Base-by-base conservation (phyloP, 2,113 vertebrate species). In the Oriolus oriolus region DNA sequence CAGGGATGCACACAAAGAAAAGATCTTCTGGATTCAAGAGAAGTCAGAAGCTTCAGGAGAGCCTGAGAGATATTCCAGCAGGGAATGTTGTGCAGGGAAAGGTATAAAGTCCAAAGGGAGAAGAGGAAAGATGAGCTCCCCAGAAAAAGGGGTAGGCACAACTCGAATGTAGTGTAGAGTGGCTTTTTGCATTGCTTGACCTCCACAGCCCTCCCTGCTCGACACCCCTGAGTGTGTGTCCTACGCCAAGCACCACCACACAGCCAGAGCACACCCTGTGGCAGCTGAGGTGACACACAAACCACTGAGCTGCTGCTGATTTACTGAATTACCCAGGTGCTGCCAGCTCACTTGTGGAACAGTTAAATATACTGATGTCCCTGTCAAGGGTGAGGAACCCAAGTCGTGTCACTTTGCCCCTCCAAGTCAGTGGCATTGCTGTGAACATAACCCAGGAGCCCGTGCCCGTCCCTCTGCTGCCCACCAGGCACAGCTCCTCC, bases 401-500 rank as follows among this genome's bases (percentile, higher is more conserved):
- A 18, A 70, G 57, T 85, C 44, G 3, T 87, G 91, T 83, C 87
- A 76, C 82, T 87, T 81, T 82, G 60, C 61, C 87, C 74, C 66
- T 71, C 74, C 33, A 31, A 86, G 56, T 35, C 84, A 84, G 89
- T 44, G 80, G 18, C 87, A 33, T 17, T 49, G 41, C 44, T 63
- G 57, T 54, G 84, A 73, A n/a, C 68, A 33, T 22, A 79, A 49
- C 65, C 35, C 73, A 77, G 79, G 71, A 84, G 52, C 22, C 68
- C 45, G 2, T 53, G 52, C 41, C 20, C 1, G 2, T 68, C 79
- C 60, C 71, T 53, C 14, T 2, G 2, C 63, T 74, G 74, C n/a
- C 90, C 85, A 41, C 59, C 64, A 64, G 57, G 84, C 85, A 64
- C 74, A 39, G 86, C 95, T 96, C 93, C 93, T 93, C 95, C 95